phyloP scores from a whole-genome alignment of 1,140 invertebrate genomes.

The Neoseiulus cucumeris region DNA sequence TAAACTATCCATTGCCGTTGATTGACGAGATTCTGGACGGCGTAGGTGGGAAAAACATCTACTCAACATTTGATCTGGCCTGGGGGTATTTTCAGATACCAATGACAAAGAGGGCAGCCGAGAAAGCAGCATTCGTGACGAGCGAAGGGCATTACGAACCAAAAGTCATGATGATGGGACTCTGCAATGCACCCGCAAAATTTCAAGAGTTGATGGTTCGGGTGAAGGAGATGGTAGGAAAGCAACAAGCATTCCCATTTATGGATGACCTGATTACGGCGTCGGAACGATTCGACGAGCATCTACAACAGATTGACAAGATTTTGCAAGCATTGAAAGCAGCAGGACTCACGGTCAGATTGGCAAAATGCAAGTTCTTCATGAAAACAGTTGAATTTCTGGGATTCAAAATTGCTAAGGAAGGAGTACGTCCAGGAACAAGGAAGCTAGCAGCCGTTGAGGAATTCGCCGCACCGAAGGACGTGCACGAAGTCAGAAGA shows the following conservation, averaged over 20 bases:
- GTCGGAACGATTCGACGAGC: not conserved
- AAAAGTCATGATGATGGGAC: not conserved
- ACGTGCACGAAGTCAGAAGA: conserved; percentile 14
- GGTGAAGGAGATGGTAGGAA: not conserved
- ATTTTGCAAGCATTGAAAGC: conserved; percentile 18
- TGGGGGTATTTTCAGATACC: conserved; percentile 31
- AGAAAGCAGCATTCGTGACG: conserved; percentile 31
- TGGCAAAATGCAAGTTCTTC: conserved; percentile 29
- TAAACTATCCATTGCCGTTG: too few relatives aligned
- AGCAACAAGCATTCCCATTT: not conserved
- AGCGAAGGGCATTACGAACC: conserved; percentile 19
- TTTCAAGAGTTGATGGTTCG: not conserved
- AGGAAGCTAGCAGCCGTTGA: conserved; percentile 12
- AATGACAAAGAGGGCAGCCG: conserved; percentile 23
- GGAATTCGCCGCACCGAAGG: conserved; percentile 5
- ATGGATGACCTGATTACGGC: not conserved
- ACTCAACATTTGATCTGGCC: not conserved
- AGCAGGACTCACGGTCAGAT: conserved; percentile 29
- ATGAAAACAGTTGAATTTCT: conserved; percentile 25
- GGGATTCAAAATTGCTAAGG: conserved; percentile 20
- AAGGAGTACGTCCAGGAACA: conserved; percentile 13
- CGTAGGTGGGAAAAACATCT: not conserved
- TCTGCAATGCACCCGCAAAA: not conserved
- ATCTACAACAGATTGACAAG: not conserved
- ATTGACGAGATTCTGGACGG: conserved; percentile 6